These are phyloP conservation scores for Andrena chrysosceles DNA, from an alignment of 2,888 invertebrate species.

Conservation along the genomic window DNA sequence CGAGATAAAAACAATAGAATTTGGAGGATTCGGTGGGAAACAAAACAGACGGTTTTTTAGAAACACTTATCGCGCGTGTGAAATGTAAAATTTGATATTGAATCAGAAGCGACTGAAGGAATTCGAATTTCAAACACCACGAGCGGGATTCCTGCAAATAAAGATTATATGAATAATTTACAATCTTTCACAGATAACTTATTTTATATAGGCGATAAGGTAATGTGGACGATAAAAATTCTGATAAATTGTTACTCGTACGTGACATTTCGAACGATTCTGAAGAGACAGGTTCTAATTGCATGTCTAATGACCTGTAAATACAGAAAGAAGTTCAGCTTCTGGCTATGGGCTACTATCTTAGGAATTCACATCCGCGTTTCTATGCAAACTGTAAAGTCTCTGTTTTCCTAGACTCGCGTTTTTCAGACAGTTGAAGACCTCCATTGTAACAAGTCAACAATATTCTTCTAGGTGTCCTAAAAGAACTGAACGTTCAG, in stretches of 20 bases:
- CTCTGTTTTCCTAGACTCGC: background rate
- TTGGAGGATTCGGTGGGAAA: background rate
- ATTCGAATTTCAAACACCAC: background rate
- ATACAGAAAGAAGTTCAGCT: background rate
- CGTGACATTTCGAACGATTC: slow-evolving; percentile 9
- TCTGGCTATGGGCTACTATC: background rate
- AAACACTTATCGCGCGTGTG: no score
- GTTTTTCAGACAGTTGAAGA: background rate
- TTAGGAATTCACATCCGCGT: slow-evolving; percentile 6
- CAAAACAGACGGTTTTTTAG: no score
- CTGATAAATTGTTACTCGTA: slow-evolving; percentile 22
- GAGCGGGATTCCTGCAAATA: background rate
- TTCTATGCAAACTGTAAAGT: background rate
- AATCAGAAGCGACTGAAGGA: no score
- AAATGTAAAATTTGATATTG: no score
- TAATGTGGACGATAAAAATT: background rate
- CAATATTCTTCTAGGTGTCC: background rate
- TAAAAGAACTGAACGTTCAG: background rate
- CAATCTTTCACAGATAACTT: background rate
- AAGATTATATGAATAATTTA: background rate
- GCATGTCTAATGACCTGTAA: background rate
- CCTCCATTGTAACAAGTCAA: background rate
- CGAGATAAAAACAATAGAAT: background rate
- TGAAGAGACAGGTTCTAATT: background rate
- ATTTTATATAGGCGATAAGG: slow-evolving; percentile 12